Evolutionary conservation across 2,888 invertebrate species (phyloP), one percentile per base, ranked within the genome.

Genomic region (Plagiodera versicolora): DNA sequence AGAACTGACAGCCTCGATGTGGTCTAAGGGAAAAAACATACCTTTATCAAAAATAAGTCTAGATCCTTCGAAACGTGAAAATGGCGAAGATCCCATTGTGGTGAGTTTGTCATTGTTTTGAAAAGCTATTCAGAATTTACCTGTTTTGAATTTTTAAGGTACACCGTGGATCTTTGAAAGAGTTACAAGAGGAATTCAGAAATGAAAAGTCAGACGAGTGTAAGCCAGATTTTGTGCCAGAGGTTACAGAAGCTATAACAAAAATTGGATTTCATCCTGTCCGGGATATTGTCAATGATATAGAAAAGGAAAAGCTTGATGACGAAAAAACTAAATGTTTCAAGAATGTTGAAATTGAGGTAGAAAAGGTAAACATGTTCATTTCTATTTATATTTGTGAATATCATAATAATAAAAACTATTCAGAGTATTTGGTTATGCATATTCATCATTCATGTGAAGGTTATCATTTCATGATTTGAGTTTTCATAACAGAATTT

Each of bases 1-100:
- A 3, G 89, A 91, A 70, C 83, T 95, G 72, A 88, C 87, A 61
- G 90, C 92, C 8, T 83, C 86, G 9, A 88, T 91, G 77, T 98
- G 97, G 97, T 83, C 92, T 60, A 85, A 86, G 66, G 91, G 92
- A 35, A 84, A 84, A 53, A 90, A 94, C 78, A 83, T 86, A 56
- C 83, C 89, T n/a, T 87, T 94, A 61, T 86, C 88, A 58, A 92
- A 88, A 82, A 91, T 95, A 72, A 92, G 90, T 47, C 82, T 95
- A 67, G 91, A 94, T 80, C 95, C 95, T 6, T 84, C 87, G 6
- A 89, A 90, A 72, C 84, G 89, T 63, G 85, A 83, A 51, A 79
- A 82, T 1, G 88, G 86, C 60, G 86, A 87, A 72, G 83, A 85
- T 65, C 84, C 85, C 6, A 84, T 87, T 55, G 82, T 83, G 73